These are phyloP conservation scores for Physella acuta DNA, from an alignment of 1,140 invertebrate species.

Conservation along the genomic window DNA sequence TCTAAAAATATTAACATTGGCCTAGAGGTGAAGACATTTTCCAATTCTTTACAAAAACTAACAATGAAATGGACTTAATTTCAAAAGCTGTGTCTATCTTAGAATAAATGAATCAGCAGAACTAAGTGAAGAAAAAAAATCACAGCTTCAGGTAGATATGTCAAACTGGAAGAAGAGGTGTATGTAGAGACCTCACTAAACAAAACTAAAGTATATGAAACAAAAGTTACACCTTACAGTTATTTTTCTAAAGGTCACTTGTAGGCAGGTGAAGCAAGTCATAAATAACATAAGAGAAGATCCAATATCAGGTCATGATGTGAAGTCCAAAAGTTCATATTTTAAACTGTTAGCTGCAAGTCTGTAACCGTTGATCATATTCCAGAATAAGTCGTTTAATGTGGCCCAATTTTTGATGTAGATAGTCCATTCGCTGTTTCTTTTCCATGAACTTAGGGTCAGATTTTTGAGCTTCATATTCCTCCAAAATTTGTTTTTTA, in stretches of 20 bases:
- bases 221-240: no score
- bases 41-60: no score
- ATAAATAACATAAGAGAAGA: not conserved
- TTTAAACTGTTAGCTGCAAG: slow-evolving; percentile 24
- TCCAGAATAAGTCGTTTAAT: slow-evolving; percentile 83
- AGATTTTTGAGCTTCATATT: slow-evolving; percentile 78
- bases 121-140: not conserved
- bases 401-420: slow-evolving; percentile 86
- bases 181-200: not conserved
- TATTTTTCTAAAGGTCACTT: not conserved
- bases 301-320: not conserved
- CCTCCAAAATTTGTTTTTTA: slow-evolving; percentile 75
- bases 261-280: not conserved
- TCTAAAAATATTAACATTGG: no score
- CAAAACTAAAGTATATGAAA: not conserved
- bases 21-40: no score
- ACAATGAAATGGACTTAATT: no score
- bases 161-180: not conserved
- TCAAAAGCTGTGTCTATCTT: not conserved
- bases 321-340: no score
- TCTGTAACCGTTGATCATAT: slow-evolving; percentile 66
- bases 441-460: slow-evolving; percentile 73
- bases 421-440: slow-evolving; percentile 77
- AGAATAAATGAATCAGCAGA: not conserved
- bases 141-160: not conserved